These are phyloP conservation scores for Cantharis nigra DNA, from an alignment of 2,888 invertebrate genomes.

Conservation along the genomic window DNA sequence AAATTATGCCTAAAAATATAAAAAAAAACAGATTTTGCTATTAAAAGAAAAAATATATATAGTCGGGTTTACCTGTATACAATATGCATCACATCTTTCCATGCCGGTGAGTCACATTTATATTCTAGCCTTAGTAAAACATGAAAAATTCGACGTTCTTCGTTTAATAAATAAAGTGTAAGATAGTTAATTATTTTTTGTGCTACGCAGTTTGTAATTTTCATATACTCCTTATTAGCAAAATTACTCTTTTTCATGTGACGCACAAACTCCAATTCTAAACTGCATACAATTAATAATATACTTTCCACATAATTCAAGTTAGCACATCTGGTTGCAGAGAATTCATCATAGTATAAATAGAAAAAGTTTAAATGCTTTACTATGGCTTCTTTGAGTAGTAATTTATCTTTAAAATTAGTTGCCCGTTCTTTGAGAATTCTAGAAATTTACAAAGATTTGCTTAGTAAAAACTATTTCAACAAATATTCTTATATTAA, in stretches of 20 bases:
- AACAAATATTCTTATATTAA: background rate
- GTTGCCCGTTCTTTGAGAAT: slow-evolving; percentile 35
- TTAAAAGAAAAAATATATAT: background rate
- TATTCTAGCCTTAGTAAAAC: slow-evolving; percentile 39
- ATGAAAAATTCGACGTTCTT: slow-evolving; percentile 39
- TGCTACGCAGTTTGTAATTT: slow-evolving; percentile 22
- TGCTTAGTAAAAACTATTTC: background rate
- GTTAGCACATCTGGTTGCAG: background rate
- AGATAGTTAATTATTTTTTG: slow-evolving; percentile 36
- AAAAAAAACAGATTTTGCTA: background rate
- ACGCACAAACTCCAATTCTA: slow-evolving; percentile 36
- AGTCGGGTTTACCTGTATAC: slow-evolving; percentile 39
- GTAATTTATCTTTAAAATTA: slow-evolving; percentile 32
- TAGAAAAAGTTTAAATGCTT: slow-evolving; percentile 40
- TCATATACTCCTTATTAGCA: slow-evolving; percentile 25
- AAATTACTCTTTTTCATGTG: slow-evolving; percentile 32
- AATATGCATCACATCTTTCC: slow-evolving; percentile 38
- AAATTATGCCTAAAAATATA: slow-evolving; percentile 38
- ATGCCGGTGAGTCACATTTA: slow-evolving; percentile 15
- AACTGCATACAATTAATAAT: slow-evolving; percentile 37
- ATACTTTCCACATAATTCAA: slow-evolving; percentile 17
- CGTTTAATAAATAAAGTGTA: slow-evolving; percentile 37
- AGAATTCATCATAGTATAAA: slow-evolving; percentile 27
- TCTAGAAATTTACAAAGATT: slow-evolving; percentile 30
- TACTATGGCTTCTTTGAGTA: slow-evolving; percentile 32